Percentiles rank a stretch among this genome's conserved stretches.
phyloP scores from a whole-genome alignment of 2,888 invertebrate species.

The Aspidiotus rigidus region DNA sequence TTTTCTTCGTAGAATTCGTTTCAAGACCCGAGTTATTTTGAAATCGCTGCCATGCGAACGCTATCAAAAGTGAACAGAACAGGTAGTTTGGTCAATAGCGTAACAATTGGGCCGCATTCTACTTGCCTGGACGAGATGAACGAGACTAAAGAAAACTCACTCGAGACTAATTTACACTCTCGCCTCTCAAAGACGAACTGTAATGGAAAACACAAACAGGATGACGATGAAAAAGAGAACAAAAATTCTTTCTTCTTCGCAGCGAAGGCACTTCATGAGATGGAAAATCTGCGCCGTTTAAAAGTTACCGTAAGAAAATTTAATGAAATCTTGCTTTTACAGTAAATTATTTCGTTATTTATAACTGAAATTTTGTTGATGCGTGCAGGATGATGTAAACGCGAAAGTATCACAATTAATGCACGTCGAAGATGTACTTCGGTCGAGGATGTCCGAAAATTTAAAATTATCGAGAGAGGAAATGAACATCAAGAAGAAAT shows the following conservation, averaged over 20 bases:
- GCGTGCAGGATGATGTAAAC: constrained; percentile 19
- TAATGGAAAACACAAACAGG: too few species aligned
- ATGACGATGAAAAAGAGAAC: too few species aligned
- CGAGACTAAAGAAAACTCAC: neutral
- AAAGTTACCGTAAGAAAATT: neutral
- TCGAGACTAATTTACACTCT: neutral
- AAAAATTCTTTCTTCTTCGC: neutral
- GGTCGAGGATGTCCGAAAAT: constrained; percentile 12
- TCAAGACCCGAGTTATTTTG: neutral
- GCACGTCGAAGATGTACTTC: constrained; percentile 5
- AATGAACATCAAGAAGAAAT: constrained; percentile 7
- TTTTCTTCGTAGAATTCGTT: too few species aligned
- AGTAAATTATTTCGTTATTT: too few species aligned
- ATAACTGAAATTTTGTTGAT: neutral
- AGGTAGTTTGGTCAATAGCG: neutral
- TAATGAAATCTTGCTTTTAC: too few species aligned
- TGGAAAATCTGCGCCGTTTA: neutral
- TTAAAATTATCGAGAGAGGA: constrained; percentile 10
- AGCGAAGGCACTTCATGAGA: neutral
- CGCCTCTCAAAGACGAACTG: too few species aligned
- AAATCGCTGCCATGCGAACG: neutral
- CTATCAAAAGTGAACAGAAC: neutral
- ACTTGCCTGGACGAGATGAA: neutral
- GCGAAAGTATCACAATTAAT: constrained; percentile 5
- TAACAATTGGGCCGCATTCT: neutral